These are phyloP conservation scores for Bombus picipes DNA, from an alignment of 1,140 invertebrate genomes.

Conservation along the genomic window DNA sequence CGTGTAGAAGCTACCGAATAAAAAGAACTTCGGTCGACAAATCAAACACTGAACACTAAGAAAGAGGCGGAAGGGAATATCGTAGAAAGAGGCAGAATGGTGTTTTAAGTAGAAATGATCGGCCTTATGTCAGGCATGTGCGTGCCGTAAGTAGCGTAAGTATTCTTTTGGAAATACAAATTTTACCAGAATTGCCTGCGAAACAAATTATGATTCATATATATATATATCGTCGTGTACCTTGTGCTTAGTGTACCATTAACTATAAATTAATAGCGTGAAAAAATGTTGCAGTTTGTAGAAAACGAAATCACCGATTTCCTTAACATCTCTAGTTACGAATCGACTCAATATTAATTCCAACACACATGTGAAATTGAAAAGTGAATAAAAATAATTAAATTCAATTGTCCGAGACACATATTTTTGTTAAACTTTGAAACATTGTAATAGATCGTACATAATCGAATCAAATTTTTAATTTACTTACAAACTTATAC, in stretches of 20 bases:
- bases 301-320: neutral
- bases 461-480: no score
- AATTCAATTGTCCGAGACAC: neutral
- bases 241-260: neutral
- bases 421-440: neutral
- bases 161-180: neutral
- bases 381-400: neutral
- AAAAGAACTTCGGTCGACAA: neutral
- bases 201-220: neutral
- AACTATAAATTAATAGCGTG: neutral
- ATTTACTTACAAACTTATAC: no score
- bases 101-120: neutral
- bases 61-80: neutral
- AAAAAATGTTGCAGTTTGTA: neutral
- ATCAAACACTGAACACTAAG: neutral
- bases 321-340: neutral
- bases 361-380: neutral
- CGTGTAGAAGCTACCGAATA: neutral
- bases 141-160: neutral
- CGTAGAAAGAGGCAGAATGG: neutral
- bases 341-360: neutral
- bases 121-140: neutral
- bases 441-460: neutral
- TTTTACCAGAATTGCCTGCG: neutral
- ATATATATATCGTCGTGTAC: neutral